These are phyloP conservation scores for Micrastur ruficollis DNA, from an alignment of 2,797 vertebrate species.

Conservation along the genomic window DNA sequence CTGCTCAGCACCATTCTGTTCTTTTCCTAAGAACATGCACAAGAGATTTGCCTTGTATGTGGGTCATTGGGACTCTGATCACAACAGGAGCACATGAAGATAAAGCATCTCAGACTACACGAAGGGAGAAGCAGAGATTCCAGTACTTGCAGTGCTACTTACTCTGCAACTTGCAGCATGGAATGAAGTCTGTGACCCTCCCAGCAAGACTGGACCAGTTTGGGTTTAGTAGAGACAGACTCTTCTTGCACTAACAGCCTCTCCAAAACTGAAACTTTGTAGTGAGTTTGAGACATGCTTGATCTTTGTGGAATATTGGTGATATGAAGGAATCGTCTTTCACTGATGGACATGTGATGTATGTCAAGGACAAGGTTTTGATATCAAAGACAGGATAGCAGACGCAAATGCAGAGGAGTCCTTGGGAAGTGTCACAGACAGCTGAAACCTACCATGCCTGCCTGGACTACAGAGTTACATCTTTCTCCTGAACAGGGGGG, in stretches of 20 bases:
- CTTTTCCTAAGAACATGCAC: background rate
- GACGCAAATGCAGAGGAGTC: background rate
- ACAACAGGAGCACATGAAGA: background rate
- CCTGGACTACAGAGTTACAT: background rate
- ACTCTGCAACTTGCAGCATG: background rate
- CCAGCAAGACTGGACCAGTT: background rate
- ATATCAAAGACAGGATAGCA: background rate
- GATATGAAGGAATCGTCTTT: background rate
- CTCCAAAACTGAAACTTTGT: background rate
- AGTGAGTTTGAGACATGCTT: background rate
- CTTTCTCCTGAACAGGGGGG: background rate
- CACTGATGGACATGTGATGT: background rate
- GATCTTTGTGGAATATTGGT: background rate
- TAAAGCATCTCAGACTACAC: background rate
- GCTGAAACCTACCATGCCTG: background rate
- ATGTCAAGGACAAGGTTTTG: background rate
- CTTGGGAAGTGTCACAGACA: background rate
- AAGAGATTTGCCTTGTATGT: background rate
- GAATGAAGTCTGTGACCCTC: background rate
- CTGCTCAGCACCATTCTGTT: background rate
- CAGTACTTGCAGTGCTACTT: background rate
- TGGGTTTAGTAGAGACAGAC: background rate
- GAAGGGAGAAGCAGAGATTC: background rate
- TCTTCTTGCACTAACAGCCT: background rate
- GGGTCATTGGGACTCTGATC: background rate